Base-by-base conservation (phyloP, 2,888 invertebrate genomes). In the Drosophila pseudotalamancana region DNA sequence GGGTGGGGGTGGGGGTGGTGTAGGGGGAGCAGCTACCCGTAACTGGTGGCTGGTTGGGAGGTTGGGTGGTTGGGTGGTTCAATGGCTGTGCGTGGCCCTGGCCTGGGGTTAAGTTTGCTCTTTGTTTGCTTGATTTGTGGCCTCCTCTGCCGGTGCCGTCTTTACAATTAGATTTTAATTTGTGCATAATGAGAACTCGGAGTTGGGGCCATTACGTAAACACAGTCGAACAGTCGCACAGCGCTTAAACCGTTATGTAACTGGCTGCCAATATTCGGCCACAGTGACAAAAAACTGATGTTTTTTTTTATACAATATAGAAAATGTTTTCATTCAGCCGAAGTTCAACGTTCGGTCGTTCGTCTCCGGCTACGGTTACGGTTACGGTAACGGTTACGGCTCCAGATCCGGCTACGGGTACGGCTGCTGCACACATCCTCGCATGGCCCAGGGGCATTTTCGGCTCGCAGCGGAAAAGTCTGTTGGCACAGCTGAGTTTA, bases 111-210 rank as follows among this genome's bases (percentile, higher is more conserved):
- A 72, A 62, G 51, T 72, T 75, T 51, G 57, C 60, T 59, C 59
- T 75, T 72, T 77, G 63, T 77, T 77, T 77, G 77, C 65, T 74
- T 72, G 75, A 77, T 77, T 77, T 77, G 75, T 69, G 77, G 73
- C 61, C 21, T 31, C n/a, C 25, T 6, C 25, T 40, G 51, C 53
- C 35, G 18, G 43, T 46, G 73, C 50, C 67, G 57, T 68, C 74
- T 55, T 66, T 61, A 72, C 72, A 80, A 77, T 83, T 64, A 71
- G 73, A 73, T 76, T 81, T 81, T 78, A 81, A 81, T 84, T 81
- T 84, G 76, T 64, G 62, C 68, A 63, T 70, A 77, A 70, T 77
- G 67, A 57, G 55, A 16, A 21, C 2, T n/a, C n/a, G 37, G 60
- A 21, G 12, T 35, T n/a, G n/a, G 62, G 55, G 73, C 27, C 9